Base-by-base conservation (phyloP, 2,888 invertebrate species). In the Limnephilus auricula region DNA sequence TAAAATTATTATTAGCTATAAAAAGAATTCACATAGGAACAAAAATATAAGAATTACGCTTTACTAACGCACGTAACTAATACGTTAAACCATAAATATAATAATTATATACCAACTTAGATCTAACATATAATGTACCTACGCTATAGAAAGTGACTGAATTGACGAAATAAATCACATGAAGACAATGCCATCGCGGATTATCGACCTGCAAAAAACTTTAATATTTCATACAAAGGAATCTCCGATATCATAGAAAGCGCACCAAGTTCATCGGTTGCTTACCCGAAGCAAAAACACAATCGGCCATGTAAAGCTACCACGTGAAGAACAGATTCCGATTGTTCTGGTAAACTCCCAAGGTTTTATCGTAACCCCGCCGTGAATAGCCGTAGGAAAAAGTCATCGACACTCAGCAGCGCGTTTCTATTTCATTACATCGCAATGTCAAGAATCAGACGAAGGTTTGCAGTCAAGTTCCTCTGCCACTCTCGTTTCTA, bases 391-490 rank as follows among this genome's bases (percentile, higher is more conserved):
- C 50, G 34, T 40, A 37, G 37, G 85, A 84, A 92, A 89, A 90
- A 92, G 93, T 92, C 93, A 92, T 92, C 93, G 92, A 91, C 92
- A 91, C 91, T 91, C 87, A 90, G 89, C 86, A 40, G 88, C 92
- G 89, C 92, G 93, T 93, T 93, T 93, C 93, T 92, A 93, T 93
- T 93, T 92, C 92, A 90, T 91, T 92, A 90, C 83, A 82, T 85
- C 34, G 92, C 92, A 92, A 92, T 92, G 92, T 92, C 92, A 92
- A 92, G 91, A 91, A 89, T 91, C 89, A 91, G 89, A 84, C 40
- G 82, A 90, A 89, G 91, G 91, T 89, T 86, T 79, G 89, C 82
- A n/a, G 89, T 18, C 30, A 50, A 40, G 25, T 89, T 30, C 85
- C 90, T 90, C 40, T 10, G 50, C 34, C 18, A 90, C 91, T 91